Evolutionary conservation across 1,140 invertebrate species (phyloP).

Genomic region (Drosophila miranda): DNA sequence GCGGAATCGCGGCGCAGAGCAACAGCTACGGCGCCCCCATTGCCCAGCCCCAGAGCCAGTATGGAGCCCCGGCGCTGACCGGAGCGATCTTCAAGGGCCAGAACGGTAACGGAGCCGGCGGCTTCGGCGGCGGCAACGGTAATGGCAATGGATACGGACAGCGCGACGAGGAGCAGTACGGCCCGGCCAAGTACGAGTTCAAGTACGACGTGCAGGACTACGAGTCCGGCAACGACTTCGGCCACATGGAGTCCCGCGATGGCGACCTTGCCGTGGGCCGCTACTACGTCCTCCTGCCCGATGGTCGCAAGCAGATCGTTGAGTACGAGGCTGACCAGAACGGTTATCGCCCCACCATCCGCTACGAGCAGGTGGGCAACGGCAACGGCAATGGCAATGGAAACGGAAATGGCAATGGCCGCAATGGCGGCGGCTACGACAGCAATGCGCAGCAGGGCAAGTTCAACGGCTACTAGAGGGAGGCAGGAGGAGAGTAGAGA

Average conservation of each 20-base stretch:
- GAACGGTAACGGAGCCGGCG: constrained; percentile 52
- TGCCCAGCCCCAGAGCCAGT: constrained; percentile 77
- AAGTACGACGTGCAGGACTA: constrained; percentile 89
- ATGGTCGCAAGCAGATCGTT: constrained; percentile 90
- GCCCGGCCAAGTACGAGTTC: constrained; percentile 89
- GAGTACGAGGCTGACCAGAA: constrained; percentile 90
- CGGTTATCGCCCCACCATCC: constrained; percentile 90
- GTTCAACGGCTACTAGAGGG: constrained; percentile 75
- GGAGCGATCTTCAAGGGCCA: constrained; percentile 83
- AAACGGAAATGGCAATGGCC: constrained; percentile 71
- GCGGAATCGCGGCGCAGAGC: constrained; percentile 57
- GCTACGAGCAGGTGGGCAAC: constrained; percentile 86
- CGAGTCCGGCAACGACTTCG: constrained; percentile 87
- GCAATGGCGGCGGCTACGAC: constrained; percentile 75
- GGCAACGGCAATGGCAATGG: constrained; percentile 83
- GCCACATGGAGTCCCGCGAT: constrained; percentile 87
- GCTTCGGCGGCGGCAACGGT: constrained; percentile 49
- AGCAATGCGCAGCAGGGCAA: constrained; percentile 78
- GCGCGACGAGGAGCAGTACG: constrained; percentile 83
- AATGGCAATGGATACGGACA: constrained; percentile 64
- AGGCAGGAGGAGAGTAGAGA: constrained; percentile 8
- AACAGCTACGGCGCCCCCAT: constrained; percentile 82
- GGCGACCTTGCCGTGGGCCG: constrained; percentile 87
- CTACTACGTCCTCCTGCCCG: constrained; percentile 89
- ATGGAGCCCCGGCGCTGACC: constrained; percentile 82